Percentiles rank a stretch among this genome's conserved stretches.
Evolutionary conservation across 2,888 invertebrate genomes (phyloP).

Genomic region (Cosmorhoe ocellata): DNA sequence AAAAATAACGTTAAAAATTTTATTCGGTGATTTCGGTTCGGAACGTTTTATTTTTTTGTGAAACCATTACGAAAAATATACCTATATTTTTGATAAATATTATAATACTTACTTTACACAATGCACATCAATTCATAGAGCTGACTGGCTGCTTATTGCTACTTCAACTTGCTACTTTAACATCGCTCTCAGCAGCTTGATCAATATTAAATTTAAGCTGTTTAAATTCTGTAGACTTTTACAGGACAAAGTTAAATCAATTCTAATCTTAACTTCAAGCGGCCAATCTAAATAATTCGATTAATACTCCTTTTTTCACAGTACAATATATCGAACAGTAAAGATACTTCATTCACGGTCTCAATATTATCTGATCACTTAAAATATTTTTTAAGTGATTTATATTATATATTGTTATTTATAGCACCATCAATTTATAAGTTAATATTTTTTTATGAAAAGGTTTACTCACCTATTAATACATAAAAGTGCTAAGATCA

Average conservation of each 20-base stretch:
- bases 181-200: not conserved
- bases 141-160: not conserved
- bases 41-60: no score
- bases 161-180: slow-evolving; percentile 1
- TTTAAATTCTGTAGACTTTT: slow-evolving; percentile 21
- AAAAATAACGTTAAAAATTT: not conserved
- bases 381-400: no score
- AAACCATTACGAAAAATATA: no score
- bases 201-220: slow-evolving; percentile 17
- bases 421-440: no score
- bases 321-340: not conserved
- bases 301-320: slow-evolving; percentile 37
- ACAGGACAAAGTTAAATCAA: slow-evolving; percentile 58
- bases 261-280: slow-evolving; percentile 62
- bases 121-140: not conserved
- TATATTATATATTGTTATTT: no score
- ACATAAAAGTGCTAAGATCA: no score
- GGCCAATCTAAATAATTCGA: slow-evolving; percentile 68
- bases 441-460: no score
- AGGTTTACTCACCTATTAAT: no score
- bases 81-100: no score
- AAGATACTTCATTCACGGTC: not conserved
- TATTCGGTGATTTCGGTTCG: not conserved
- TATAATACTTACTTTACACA: no score
- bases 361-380: no score